Evolutionary conservation across 2,797 vertebrate genomes (phyloP), one percentile per base, ranked within the genome.

Genomic region (Poecilia gillii): DNA sequence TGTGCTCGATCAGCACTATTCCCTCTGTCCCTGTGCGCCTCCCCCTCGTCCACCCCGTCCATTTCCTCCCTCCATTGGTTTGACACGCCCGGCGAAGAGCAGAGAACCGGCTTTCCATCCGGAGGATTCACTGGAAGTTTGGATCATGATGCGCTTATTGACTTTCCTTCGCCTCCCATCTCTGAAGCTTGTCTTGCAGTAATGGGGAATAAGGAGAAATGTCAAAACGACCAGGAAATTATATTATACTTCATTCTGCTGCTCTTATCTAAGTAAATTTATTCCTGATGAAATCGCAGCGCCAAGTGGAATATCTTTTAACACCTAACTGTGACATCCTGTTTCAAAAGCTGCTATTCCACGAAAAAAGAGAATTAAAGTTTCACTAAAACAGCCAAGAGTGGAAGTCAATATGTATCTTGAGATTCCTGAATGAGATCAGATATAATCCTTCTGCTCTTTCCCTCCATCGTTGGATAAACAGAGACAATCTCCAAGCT

Each of bases 1-100:
- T 91, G 91, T 93, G 90, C 90, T 86, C 84, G 68, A 88, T 93
- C 91, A 94, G 94, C 93, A 91, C 68, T 84, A 89, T 89, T 86
- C 81, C 82, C 88, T 75, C 77, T 59, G 72, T 84, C 86, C 88
- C 88, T 72, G 78, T 28, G 81, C 82, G 46, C 89, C 85, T 78
- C 90, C 88, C 86, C 86, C 87, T 77, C 41, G 6, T 70, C 83
- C 86, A 39, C 87, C 88, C 83, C 53, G 86, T 90, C 92, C 88
- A 79, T 88, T 91, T 93, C 87, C 86, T 90, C 91, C 84, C 92
- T 86, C 88, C 81, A 7, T 79, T 72, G 87, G 76, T 84, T 85
- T 84, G 91, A 92, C 88, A 81, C 82, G 84, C 84, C 71, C 74
- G 3, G 75, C 49, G 13, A 28, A 59, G 75, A 75, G 82, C 81